Evolutionary conservation across 2,113 vertebrate genomes (phyloP).

Genomic region (Machaerirhynchus nigripectus): DNA sequence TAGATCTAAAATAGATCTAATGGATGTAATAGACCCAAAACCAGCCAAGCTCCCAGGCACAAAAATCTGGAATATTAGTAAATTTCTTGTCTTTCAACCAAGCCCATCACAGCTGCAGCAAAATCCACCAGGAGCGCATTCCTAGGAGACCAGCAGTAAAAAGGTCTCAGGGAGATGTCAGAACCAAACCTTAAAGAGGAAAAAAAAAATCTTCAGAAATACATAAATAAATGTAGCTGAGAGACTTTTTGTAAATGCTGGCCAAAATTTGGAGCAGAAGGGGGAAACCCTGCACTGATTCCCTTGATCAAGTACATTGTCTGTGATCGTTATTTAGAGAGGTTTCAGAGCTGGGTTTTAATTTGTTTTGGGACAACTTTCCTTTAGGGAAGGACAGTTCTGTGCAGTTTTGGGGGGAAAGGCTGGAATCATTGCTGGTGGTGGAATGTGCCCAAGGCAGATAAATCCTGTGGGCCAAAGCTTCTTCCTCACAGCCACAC

Average conservation of each 20-base stretch:
- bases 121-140: background rate
- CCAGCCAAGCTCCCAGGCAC: background rate
- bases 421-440: background rate
- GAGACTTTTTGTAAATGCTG: background rate
- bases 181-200: background rate
- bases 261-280: background rate
- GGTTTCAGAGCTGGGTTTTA: background rate
- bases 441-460: background rate
- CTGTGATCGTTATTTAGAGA: background rate
- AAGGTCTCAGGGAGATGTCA: background rate
- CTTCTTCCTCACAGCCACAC: background rate
- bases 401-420: background rate
- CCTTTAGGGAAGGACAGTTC: background rate
- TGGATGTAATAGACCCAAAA: background rate
- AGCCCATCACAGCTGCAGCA: background rate
- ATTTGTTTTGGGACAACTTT: background rate
- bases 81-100: background rate
- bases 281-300: background rate
- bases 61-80: background rate
- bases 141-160: accelerated
- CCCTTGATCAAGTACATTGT: background rate
- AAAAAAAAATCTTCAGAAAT: background rate
- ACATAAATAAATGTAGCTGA: background rate
- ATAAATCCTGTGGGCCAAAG: background rate
- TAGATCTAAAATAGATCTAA: background rate